These are phyloP conservation scores for Erebia palarica DNA, from an alignment of 2,888 invertebrate genomes.

Conservation along the genomic window DNA sequence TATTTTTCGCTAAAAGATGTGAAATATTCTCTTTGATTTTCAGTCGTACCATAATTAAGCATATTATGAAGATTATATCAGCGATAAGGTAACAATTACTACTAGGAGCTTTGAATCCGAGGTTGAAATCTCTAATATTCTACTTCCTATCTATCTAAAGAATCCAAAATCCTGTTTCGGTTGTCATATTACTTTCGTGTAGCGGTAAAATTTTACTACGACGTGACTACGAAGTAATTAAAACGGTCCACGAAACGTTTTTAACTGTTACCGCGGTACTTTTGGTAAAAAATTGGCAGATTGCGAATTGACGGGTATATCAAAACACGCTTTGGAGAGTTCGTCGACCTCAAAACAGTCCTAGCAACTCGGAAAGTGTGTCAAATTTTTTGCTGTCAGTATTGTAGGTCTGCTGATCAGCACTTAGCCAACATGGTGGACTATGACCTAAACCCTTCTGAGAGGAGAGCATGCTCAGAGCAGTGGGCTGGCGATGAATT, in stretches of 20 bases:
- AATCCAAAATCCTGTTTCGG: slow-evolving; percentile 26
- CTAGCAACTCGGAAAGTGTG: slow-evolving; percentile 38
- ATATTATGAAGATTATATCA: not conserved
- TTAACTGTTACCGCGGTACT: slow-evolving; percentile 70
- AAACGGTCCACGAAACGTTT: slow-evolving; percentile 71
- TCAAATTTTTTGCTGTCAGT: slow-evolving; percentile 32
- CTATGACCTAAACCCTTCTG: no score
- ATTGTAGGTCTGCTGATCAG: not conserved
- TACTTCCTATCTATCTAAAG: slow-evolving; percentile 13
- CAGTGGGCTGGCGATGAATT: no score
- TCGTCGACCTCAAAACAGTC: slow-evolving; percentile 52
- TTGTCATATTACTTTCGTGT: slow-evolving; percentile 69
- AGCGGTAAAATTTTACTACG: slow-evolving; percentile 73
- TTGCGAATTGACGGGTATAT: slow-evolving; percentile 73
- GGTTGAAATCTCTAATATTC: not conserved
- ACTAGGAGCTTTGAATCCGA: slow-evolving; percentile 1
- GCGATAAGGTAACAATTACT: not conserved
- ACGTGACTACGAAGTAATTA: slow-evolving; percentile 77
- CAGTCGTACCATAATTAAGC: not conserved
- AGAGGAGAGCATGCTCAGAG: no score
- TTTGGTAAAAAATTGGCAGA: slow-evolving; percentile 59
- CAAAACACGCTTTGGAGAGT: slow-evolving; percentile 58
- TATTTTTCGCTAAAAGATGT: no score
- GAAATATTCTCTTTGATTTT: no score
- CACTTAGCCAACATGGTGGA: no score